Evolutionary conservation across 2,797 vertebrate genomes (phyloP).

Genomic region (Miichthys miiuy): DNA sequence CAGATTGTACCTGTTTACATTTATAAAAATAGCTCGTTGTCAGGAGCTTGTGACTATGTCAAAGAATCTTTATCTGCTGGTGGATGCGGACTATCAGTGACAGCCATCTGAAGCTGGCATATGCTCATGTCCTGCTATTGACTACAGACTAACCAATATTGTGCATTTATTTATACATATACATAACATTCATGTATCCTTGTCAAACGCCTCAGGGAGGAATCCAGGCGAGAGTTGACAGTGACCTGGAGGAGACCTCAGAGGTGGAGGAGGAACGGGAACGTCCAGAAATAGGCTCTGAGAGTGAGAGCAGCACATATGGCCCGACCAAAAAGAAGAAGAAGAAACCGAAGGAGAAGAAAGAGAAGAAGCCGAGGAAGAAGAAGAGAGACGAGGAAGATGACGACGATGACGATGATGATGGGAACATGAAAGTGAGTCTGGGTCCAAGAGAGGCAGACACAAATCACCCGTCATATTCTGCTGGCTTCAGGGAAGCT

Average conservation of each 20-base stretch:
- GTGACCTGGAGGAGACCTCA: slow-evolving; percentile 89
- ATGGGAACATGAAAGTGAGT: slow-evolving; percentile 83
- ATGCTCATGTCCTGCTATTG: background rate
- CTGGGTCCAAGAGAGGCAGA: background rate
- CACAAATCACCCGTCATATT: background rate
- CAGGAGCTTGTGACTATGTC: slow-evolving; percentile 28
- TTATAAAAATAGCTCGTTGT: slow-evolving; percentile 49
- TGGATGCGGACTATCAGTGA: background rate
- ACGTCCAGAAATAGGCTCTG: slow-evolving; percentile 87
- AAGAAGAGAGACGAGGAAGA: slow-evolving; percentile 94
- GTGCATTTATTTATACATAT: background rate
- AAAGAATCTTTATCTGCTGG: slow-evolving; percentile 6
- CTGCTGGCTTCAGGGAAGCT: background rate
- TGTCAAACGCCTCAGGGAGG: slow-evolving; percentile 60
- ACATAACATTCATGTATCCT: background rate
- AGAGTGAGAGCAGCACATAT: slow-evolving; percentile 94
- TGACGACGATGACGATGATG: slow-evolving; percentile 86
- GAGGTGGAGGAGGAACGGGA: slow-evolving; percentile 89
- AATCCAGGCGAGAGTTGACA: slow-evolving; percentile 77
- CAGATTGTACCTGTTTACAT: slow-evolving; percentile 41
- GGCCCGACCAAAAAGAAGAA: slow-evolving; percentile 96
- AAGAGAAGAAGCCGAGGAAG: slow-evolving; percentile 92
- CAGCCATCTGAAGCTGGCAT: background rate
- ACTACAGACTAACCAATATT: background rate
- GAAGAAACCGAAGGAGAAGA: slow-evolving; percentile 96